These are phyloP conservation scores for Athalia rosae DNA, from an alignment of 2,888 invertebrate species.

Conservation along the genomic window DNA sequence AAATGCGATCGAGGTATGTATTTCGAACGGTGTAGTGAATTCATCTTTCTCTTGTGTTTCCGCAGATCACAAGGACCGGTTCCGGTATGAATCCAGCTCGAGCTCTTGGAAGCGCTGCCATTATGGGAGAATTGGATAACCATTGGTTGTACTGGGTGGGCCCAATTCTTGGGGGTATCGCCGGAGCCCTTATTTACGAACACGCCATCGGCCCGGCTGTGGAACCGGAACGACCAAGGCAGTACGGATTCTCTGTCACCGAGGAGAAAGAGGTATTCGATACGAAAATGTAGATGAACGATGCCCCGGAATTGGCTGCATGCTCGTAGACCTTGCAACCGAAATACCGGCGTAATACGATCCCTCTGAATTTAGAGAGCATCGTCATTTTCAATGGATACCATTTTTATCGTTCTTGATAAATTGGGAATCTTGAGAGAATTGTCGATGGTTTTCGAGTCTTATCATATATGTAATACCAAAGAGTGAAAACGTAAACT, in stretches of 20 bases:
- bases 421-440: too few species aligned
- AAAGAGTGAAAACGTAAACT: too few species aligned
- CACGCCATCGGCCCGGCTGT: conserved; percentile 73
- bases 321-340: not conserved
- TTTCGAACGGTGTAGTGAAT: not conserved
- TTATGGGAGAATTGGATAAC: conserved; percentile 82
- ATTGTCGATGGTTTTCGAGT: too few species aligned
- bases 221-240: conserved; percentile 63
- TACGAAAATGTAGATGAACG: conserved; percentile 36
- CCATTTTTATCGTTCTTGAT: too few species aligned
- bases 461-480: too few species aligned
- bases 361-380: too few species aligned
- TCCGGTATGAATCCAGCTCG: conserved; percentile 96
- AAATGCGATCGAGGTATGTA: not conserved
- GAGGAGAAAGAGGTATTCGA: conserved; percentile 72
- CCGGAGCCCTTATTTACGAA: conserved; percentile 85
- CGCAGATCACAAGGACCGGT: conserved; percentile 81
- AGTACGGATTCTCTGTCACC: conserved; percentile 71
- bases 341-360: not conserved
- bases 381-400: too few species aligned
- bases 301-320: not conserved
- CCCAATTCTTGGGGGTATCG: conserved; percentile 87
- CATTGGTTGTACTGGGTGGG: conserved; percentile 97
- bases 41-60: conserved; percentile 27
- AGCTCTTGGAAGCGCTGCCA: conserved; percentile 90